Base-by-base conservation (phyloP, 2,113 vertebrate genomes). In the Maccullochella peelii region DNA sequence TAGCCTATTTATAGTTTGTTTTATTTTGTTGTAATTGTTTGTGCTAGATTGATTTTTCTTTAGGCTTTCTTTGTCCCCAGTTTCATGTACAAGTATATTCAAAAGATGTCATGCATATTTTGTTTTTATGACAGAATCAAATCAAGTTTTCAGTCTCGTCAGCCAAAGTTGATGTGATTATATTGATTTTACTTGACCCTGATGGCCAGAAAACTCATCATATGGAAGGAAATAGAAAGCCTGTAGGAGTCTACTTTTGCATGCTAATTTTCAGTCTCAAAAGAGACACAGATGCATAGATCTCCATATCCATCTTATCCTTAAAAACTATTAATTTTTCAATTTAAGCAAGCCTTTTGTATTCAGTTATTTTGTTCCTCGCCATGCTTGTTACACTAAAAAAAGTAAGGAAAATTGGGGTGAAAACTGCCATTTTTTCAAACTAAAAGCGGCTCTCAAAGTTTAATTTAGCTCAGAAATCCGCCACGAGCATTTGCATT, bases 381-480 rank as follows among this genome's bases (percentile, higher is more conserved):
- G 3, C 36, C 10, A 0, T 16, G 11, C 6, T 38, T 49, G 3
- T 33, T 33, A 33, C 33, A 33, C 5, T 38, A 38, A 38, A 5
- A 38, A 38, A 38, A 38, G 4, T 5, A 38, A 38, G 7, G 44
- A 47, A 47, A 47, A 16, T 15, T 16, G 44, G 12, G 33, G 16
- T 52, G 50, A 52, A 21, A 21, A 52, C 27, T 27, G 57, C 12
- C 67, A 44, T 33, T 65, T 66, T 72, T 68, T 58, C 47, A 66
- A 75, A 55, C 38, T 59, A 62, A 50, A 66, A 79, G 77, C 3
- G 54, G 67, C 57, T 63, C 20, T 82, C 30, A 70, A 83, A 90
- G 75, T 90, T 86, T 15, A 73, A 58, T 74, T 77, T 42, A 54
- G 59, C 12, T 44, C 65, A 62, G 40, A 63, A 82, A 71, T 57